Evolutionary conservation across 1,140 invertebrate genomes (phyloP).

Genomic region (Drosophila setifemur): DNA sequence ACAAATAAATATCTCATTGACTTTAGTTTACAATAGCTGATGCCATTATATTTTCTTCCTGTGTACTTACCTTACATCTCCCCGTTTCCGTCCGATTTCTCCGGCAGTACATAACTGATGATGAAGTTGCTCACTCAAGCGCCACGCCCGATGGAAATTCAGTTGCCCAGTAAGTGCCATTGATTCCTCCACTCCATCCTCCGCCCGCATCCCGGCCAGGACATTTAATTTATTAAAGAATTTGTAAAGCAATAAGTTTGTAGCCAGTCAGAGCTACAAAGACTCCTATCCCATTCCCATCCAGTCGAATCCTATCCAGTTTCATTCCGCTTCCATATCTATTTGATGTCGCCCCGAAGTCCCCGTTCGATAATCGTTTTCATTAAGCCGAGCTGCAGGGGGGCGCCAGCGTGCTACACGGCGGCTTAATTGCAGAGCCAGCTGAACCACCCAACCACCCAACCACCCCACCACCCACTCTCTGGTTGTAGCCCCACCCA

Average conservation of each 20-base stretch:
- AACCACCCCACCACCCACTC: not conserved
- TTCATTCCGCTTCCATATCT: conserved; percentile 3
- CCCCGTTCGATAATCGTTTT: not conserved
- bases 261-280: conserved; percentile 21
- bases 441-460: not conserved
- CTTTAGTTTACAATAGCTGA: no score
- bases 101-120: conserved; percentile 50
- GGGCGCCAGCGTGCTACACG: conserved; percentile 36
- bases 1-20: no score
- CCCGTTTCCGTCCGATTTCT: conserved; percentile 1
- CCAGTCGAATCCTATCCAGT: not conserved
- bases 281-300: not conserved
- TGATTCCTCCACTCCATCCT: conserved; percentile 40
- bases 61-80: not conserved
- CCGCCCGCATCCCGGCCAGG: conserved; percentile 25
- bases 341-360: no score
- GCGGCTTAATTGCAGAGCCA: conserved; percentile 62
- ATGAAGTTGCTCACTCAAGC: conserved; percentile 62
- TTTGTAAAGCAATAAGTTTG: conserved; percentile 78
- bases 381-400: conserved; percentile 25
- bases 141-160: conserved; percentile 20
- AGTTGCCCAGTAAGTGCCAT: conserved; percentile 26
- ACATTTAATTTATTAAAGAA: conserved; percentile 80
- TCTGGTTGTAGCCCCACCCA: conserved; percentile 13
- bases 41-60: no score